Base-by-base conservation (phyloP, 2,113 vertebrate species). In the Eidolon helvum region DNA sequence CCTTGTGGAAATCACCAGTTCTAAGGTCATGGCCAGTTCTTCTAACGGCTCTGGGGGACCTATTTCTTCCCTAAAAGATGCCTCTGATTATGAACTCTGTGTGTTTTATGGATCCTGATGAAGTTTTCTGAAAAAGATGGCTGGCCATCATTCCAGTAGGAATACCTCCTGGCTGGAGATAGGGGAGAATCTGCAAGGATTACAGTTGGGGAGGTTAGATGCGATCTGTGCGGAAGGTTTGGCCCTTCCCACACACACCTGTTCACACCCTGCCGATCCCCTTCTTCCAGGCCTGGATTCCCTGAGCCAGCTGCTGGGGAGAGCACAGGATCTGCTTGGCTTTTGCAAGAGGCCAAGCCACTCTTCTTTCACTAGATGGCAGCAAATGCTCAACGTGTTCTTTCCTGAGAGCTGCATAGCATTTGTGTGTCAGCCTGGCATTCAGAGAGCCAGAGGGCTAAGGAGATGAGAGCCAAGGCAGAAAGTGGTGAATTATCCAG, bases 321-420 rank as follows among this genome's bases (percentile, higher is more conserved):
- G 15, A 78, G 7, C 33, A 28, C 30, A 28, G 5, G 19, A 19
- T 53, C 48, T 45, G 40, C 43, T 45, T 63, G 53, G 74, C n/a
- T 92, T 50, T 43, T 50, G 68, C 48, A 22, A 72, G 66, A 95
- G 59, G 53, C 10, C 50, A 80, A 66, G 71, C 14, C 57, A n/a
- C 0, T 1, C 55, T 88, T 78, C 19, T 19, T 68, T 94, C 97
- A 83, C 96, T 98, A 98, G 97, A n/a, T 96, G 97, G 97, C 97
- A 97, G 97, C 96, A 97, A 78, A 90, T 15, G n/a, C 87, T 90
- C 18, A 8, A 30, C 30, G 8, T 3, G 71, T 43, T 50, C 71
- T 88, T 72, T 71, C 33, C 28, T 21, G 48, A 63, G 66, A 2
- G 18, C 43, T 9, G 19, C 14, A 24, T 10, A 8, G 59, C 5